These are phyloP conservation scores for Alethe diademata DNA, from an alignment of 2,113 vertebrate species.

Conservation along the genomic window DNA sequence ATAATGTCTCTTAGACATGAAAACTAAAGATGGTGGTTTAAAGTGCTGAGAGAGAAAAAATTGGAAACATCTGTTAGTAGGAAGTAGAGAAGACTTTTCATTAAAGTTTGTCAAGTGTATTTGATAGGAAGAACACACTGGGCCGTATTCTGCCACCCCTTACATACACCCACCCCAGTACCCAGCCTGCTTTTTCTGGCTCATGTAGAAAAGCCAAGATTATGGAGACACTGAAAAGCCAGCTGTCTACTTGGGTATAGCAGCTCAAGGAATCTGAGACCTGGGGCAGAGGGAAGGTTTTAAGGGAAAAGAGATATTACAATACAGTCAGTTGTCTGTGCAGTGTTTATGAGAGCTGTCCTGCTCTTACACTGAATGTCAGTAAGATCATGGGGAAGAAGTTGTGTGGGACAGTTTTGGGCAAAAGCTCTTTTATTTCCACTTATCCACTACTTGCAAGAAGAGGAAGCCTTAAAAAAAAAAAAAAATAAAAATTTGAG, in stretches of 20 bases:
- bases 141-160: conserved; percentile 21
- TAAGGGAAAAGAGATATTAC: not conserved
- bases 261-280: not conserved
- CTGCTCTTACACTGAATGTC: not conserved
- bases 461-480: not conserved
- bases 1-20: conserved; percentile 81
- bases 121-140: conserved; percentile 57
- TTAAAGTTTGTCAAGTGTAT: conserved; percentile 75
- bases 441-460: not conserved
- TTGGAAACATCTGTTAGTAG: conserved; percentile 78
- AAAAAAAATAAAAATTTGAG: not conserved
- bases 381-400: not conserved
- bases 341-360: not conserved
- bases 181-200: not conserved
- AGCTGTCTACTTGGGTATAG: not conserved
- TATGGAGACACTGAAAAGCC: conserved; percentile 3
- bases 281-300: not conserved
- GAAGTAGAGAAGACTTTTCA: conserved; percentile 76
- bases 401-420: not conserved
- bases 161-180: not conserved
- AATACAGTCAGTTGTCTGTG: not conserved
- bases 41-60: conserved; percentile 78
- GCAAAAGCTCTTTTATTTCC: not conserved
- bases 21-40: conserved; percentile 78
- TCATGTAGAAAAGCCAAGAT: not conserved